Conservation (phyloP, 2,797 vertebrate species). For the Anas capensis region DNA sequence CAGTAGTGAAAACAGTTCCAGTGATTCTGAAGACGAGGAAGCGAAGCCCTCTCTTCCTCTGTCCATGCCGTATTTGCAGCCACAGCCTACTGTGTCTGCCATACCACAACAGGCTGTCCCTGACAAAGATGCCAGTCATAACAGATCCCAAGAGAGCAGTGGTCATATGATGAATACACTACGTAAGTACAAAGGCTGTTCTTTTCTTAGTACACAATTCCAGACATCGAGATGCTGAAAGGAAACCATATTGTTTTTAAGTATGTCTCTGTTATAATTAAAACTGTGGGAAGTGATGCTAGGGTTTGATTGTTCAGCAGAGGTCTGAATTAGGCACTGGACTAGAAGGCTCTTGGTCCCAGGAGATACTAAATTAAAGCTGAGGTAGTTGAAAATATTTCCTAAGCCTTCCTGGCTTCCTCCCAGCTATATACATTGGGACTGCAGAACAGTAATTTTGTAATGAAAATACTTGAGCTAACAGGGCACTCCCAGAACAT, state of each 20-base stretch:
- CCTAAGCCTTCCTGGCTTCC: constrained; percentile 25
- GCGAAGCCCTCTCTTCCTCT: constrained; percentile 64
- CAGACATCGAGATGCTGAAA: constrained; percentile 55
- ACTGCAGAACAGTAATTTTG: constrained; percentile 50
- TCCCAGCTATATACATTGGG: not conserved
- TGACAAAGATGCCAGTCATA: constrained; percentile 73
- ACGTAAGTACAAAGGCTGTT: constrained; percentile 84
- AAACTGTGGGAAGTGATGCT: constrained; percentile 62
- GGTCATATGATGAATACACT: constrained; percentile 92
- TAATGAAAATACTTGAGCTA: constrained; percentile 29
- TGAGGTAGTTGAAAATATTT: constrained; percentile 46
- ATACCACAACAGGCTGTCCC: constrained; percentile 79
- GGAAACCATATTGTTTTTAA: constrained; percentile 69
- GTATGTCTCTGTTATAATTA: constrained; percentile 65
- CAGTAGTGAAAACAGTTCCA: constrained; percentile 90
- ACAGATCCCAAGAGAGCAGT: constrained; percentile 81
- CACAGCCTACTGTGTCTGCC: constrained; percentile 69
- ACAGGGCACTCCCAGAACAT: constrained; percentile 20
- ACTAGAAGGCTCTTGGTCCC: constrained; percentile 30
- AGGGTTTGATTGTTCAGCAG: constrained; percentile 55
- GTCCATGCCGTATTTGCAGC: constrained; percentile 60
- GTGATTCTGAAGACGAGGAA: constrained; percentile 89
- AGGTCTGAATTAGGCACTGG: constrained; percentile 48
- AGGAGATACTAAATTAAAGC: constrained; percentile 58
- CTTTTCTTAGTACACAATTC: constrained; percentile 62